These are phyloP conservation scores for Macropis europaea DNA, from an alignment of 2,888 invertebrate genomes.

Conservation along the genomic window DNA sequence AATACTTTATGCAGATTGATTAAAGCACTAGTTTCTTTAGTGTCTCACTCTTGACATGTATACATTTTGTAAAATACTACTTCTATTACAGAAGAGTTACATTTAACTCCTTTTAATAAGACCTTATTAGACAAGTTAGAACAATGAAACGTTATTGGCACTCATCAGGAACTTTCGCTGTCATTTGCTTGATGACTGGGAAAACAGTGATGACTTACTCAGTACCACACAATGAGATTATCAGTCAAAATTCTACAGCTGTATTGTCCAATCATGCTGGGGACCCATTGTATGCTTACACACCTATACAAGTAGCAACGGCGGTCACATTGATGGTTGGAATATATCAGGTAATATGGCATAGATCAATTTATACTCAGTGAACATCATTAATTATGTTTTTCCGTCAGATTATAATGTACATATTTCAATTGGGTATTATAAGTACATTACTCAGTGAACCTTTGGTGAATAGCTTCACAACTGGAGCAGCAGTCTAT, in stretches of 20 bases:
- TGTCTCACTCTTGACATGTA: background rate
- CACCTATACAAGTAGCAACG: slow-evolving; percentile 87
- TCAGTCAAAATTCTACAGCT: slow-evolving; percentile 85
- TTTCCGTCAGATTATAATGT: slow-evolving; percentile 86
- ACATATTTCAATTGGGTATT: slow-evolving; percentile 87
- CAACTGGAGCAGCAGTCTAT: slow-evolving; percentile 92
- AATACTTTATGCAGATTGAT: background rate
- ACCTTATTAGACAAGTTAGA: slow-evolving; percentile 48
- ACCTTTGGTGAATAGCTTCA: slow-evolving; percentile 92
- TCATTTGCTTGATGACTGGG: slow-evolving; percentile 94
- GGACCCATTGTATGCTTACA: slow-evolving; percentile 66
- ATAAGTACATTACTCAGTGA: slow-evolving; percentile 89
- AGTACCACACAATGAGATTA: slow-evolving; percentile 76
- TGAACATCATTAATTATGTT: background rate
- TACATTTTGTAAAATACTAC: slow-evolving; percentile 44
- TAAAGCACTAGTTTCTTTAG: slow-evolving; percentile 6
- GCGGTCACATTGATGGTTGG: slow-evolving; percentile 90
- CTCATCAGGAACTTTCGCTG: slow-evolving; percentile 88
- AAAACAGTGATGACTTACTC: slow-evolving; percentile 84
- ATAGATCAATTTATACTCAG: background rate
- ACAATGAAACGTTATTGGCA: slow-evolving; percentile 58
- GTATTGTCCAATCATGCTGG: slow-evolving; percentile 82
- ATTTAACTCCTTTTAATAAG: slow-evolving; percentile 51
- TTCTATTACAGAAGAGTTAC: slow-evolving; percentile 57
- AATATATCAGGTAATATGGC: slow-evolving; percentile 84